A percentile compares a stretch with the other conserved stretches of the same genome.
Evolutionary conservation across 1,140 invertebrate species (phyloP).

Genomic region (Brachionus rotundiformis): DNA sequence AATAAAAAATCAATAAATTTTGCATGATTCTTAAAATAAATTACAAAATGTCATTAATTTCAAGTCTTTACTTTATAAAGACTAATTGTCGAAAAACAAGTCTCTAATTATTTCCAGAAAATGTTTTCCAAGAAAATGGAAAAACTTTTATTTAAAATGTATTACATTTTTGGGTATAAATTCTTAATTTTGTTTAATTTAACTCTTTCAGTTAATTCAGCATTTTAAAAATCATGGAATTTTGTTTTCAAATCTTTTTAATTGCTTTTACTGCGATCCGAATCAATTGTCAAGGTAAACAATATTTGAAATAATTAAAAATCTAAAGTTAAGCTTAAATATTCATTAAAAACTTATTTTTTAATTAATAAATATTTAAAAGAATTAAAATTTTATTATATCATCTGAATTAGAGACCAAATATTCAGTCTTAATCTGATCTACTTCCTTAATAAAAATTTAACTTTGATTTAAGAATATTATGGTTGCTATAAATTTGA

Average conservation of each 20-base stretch:
- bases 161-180: not conserved
- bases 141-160: not conserved
- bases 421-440: too few relatives aligned
- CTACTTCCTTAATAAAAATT: too few relatives aligned
- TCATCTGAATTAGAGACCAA: too few relatives aligned
- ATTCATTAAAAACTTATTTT: too few relatives aligned
- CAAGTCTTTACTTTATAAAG: not conserved
- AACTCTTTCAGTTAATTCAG: not conserved
- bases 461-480: not conserved
- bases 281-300: not conserved
- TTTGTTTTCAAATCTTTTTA: not conserved
- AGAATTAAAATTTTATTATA: too few relatives aligned
- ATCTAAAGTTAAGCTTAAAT: too few relatives aligned
- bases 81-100: not conserved
- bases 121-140: not conserved
- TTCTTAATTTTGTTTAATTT: not conserved
- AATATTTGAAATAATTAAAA: too few relatives aligned
- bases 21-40: not conserved
- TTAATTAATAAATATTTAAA: too few relatives aligned
- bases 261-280: not conserved
- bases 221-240: not conserved
- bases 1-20: not conserved
- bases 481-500: constrained; percentile 15
- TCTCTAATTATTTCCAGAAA: not conserved
- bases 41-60: not conserved